Percentiles rank a stretch among this genome's conserved stretches.
phyloP scores from a whole-genome alignment of 2,888 invertebrate species.

The Onchidella celtica region DNA sequence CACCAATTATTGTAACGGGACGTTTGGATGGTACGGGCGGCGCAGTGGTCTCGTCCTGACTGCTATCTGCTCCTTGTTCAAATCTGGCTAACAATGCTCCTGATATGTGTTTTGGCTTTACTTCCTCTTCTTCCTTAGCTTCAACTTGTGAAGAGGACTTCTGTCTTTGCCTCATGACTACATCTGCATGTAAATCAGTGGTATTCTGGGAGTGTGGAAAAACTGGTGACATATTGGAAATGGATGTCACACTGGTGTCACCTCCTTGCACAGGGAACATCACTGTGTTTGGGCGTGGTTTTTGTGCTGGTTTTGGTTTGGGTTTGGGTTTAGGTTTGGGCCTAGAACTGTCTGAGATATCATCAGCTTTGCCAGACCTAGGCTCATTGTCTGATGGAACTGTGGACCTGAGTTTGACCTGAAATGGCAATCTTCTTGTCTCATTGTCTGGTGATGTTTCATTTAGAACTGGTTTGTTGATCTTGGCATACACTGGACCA shows the following conservation, averaged over 20 bases:
- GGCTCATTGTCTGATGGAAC: constrained; percentile 26
- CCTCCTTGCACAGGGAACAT: not conserved
- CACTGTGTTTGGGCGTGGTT: not conserved
- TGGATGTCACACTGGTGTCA: not conserved
- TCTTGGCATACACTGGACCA: constrained; percentile 46
- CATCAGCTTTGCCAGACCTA: not conserved
- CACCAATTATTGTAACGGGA: constrained; percentile 19
- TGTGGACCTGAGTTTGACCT: constrained; percentile 57
- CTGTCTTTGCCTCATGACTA: not conserved
- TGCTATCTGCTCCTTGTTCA: not conserved
- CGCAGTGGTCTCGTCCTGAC: not conserved
- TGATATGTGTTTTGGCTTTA: constrained; percentile 12
- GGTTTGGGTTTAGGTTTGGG: constrained; percentile 35
- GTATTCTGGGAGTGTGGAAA: not conserved
- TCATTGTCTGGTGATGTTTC: not conserved
- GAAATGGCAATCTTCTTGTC: constrained; percentile 41
- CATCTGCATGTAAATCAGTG: not conserved
- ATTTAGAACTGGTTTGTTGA: constrained; percentile 36
- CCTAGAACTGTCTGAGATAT: not conserved
- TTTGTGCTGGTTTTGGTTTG: constrained; percentile 19
- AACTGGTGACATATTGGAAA: not conserved
- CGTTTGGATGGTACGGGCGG: constrained; percentile 39
- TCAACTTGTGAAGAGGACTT: not conserved
- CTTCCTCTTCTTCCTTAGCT: not conserved
- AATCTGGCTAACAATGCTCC: constrained; percentile 3